Evolutionary conservation across 2,113 vertebrate genomes (phyloP).

Genomic region (Trinectes maculatus): DNA sequence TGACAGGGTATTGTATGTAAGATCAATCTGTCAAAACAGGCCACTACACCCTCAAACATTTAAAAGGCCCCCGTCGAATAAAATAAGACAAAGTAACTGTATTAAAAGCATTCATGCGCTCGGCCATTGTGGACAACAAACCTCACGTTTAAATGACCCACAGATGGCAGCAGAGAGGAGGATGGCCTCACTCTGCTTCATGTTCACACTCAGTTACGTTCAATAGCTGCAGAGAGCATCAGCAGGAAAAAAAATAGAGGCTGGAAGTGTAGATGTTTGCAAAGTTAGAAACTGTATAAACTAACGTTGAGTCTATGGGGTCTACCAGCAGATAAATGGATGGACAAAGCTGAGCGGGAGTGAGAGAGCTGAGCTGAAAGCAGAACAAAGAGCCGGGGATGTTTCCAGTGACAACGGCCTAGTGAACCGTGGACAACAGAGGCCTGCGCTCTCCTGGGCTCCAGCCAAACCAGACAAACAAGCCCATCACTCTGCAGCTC

Average conservation of each 20-base stretch:
- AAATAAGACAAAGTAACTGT: too few relatives aligned
- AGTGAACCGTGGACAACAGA: constrained; percentile 40
- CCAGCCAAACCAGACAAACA: constrained; percentile 39
- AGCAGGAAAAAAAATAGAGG: too few relatives aligned
- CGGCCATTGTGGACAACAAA: too few relatives aligned
- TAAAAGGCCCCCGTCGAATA: too few relatives aligned
- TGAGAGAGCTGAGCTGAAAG: constrained; percentile 5
- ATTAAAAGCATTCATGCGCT: too few relatives aligned
- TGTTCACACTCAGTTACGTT: background rate
- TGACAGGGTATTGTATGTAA: too few relatives aligned
- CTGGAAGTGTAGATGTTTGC: too few relatives aligned
- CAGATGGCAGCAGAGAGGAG: constrained; percentile 50
- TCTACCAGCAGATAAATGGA: background rate
- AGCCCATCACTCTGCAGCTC: constrained; percentile 40
- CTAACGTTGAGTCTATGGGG: too few relatives aligned
- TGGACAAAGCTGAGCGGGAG: background rate
- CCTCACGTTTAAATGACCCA: too few relatives aligned
- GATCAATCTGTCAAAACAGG: background rate
- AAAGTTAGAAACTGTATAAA: too few relatives aligned
- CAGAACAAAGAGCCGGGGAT: constrained; percentile 34
- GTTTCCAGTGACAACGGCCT: constrained; percentile 36
- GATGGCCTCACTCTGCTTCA: background rate
- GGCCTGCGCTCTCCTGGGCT: constrained; percentile 26
- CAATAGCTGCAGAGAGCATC: constrained; percentile 7
- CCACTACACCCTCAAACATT: background rate